Evolutionary conservation across 2,113 vertebrate genomes (phyloP).

Genomic region (Stomatorhinus ivindoensis): DNA sequence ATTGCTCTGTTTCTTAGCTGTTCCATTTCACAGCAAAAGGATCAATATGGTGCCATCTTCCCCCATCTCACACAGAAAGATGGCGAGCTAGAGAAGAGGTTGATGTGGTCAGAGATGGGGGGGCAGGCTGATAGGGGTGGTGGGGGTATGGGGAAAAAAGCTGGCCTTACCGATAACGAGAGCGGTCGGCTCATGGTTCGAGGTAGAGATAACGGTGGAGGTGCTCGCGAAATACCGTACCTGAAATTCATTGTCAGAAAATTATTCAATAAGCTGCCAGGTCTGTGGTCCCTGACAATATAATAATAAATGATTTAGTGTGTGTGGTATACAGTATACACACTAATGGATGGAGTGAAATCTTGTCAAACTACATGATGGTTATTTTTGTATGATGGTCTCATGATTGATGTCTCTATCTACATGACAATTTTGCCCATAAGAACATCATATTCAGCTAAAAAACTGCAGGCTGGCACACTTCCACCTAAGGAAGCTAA

Average conservation of each 20-base stretch:
- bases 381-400: background rate
- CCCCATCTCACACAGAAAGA: conserved; percentile 2
- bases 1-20: background rate
- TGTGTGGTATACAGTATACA: background rate
- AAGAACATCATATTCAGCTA: background rate
- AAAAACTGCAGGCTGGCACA: background rate
- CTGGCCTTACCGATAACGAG: conserved; percentile 52
- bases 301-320: background rate
- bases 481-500: background rate
- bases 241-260: conserved; percentile 45
- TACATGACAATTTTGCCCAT: background rate
- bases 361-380: background rate
- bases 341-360: background rate
- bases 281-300: background rate
- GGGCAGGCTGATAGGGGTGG: background rate
- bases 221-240: conserved; percentile 61
- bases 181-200: conserved; percentile 54
- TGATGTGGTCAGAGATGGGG: background rate
- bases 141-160: background rate
- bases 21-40: background rate
- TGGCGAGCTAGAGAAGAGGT: background rate
- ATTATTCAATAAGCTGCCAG: background rate
- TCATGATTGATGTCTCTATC: background rate
- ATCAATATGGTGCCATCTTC: background rate
- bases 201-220: conserved; percentile 59